These are phyloP conservation scores for Bos indicus DNA, from an alignment of 2,113 vertebrate species.

Conservation along the genomic window DNA sequence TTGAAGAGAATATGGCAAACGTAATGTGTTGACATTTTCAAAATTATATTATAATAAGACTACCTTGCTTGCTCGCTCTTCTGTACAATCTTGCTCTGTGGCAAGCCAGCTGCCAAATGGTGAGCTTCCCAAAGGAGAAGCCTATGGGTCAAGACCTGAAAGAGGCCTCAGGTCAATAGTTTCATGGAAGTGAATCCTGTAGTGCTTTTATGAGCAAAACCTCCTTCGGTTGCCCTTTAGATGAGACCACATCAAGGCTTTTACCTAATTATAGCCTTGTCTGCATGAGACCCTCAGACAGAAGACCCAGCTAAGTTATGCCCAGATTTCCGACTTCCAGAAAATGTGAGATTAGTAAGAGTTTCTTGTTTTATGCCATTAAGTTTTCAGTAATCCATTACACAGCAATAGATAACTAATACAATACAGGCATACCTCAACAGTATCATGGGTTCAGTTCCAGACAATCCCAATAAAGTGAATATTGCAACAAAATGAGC, in stretches of 20 bases:
- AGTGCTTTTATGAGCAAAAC: not conserved
- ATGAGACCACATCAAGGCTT: not conserved
- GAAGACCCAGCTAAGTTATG: not conserved
- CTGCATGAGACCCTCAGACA: not conserved
- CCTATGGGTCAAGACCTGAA: not conserved
- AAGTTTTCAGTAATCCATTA: not conserved
- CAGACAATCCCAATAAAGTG: not conserved
- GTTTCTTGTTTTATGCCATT: not conserved
- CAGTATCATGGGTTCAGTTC: not conserved
- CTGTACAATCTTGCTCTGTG: not conserved
- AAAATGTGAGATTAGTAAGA: not conserved
- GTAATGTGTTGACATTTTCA: not conserved
- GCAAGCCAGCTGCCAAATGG: not conserved
- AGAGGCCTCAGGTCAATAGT: not conserved
- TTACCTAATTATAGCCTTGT: not conserved
- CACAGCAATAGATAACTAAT: not conserved
- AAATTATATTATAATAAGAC: not conserved
- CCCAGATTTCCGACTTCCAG: not conserved
- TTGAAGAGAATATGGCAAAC: not conserved
- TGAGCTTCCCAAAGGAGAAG: not conserved
- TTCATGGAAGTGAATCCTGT: not conserved
- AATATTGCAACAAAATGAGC: not conserved
- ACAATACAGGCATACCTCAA: not conserved
- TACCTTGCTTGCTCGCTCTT: not conserved
- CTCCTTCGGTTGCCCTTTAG: no score